Base-by-base conservation (phyloP, 2,113 vertebrate genomes). In the Thalassoma bifasciatum region DNA sequence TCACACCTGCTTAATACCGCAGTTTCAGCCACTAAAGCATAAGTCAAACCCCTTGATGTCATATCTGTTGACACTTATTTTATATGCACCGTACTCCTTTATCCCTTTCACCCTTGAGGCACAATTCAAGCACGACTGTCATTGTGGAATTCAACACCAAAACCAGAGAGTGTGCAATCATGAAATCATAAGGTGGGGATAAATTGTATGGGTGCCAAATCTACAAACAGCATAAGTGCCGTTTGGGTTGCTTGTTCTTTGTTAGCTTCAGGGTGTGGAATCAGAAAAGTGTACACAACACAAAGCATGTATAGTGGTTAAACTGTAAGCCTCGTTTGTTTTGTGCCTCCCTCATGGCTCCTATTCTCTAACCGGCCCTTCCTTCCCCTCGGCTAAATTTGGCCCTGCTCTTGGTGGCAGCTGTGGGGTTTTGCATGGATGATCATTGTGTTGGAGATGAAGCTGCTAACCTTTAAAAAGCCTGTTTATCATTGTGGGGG, bases 321-420 rank as follows among this genome's bases (percentile, higher is more conserved):
- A 46, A 58, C 54, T 72, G 60, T 0, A 62, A 63, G 61, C 60
- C 19, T 50, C 7, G 11, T 86, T 81, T 90, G 81, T 86, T 83
- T 60, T 66, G 75, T 42, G 68, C 3, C 67, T 79, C 75, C 66
- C 79, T 72, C 75, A 2, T 37, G 65, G 80, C 84, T 89, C 65
- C 72, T 68, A 37, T 85, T 85, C 85, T 89, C 72, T 70, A 84
- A 68, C 73, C 76, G 56, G 82, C 85, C 85, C 87, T 90, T 92
- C 88, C 91, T 92, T 91, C 92, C 92, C 82, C 68, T 75, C n/a
- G 12, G 81, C 86, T 91, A 89, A 88, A 92, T 85, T 78, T 84
- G 86, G 80, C 80, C 59, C 16, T 12, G 50, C 82, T 72, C 67
- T 68, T 6, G 10, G 68, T 72, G 75, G 87, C 91, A 69, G 90